phyloP scores from a whole-genome alignment of 2,113 vertebrate genomes.

The Pan troglodytes region DNA sequence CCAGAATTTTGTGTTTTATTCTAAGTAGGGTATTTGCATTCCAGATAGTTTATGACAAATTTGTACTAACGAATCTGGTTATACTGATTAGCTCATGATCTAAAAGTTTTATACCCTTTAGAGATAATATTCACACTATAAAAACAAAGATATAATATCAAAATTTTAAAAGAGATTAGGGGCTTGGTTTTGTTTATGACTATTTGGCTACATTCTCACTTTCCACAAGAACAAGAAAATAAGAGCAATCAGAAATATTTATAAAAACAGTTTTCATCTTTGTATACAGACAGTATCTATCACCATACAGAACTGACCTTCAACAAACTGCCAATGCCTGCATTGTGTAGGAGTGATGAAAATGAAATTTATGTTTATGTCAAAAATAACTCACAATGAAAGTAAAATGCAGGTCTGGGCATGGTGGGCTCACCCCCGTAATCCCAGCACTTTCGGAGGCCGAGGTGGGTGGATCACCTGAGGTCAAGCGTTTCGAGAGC shows the following conservation, averaged over 20 bases:
- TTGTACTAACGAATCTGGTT: neutral
- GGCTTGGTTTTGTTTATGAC: constrained; percentile 23
- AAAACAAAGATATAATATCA: neutral
- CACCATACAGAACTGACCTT: neutral
- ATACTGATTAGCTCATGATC: neutral
- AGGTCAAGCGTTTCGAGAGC: too few relatives aligned
- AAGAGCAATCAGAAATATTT: neutral
- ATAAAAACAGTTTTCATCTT: constrained; percentile 36
- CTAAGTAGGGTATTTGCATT: neutral
- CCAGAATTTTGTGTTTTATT: constrained; percentile 35
- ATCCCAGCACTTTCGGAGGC: too few relatives aligned
- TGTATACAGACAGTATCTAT: neutral
- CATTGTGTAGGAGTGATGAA: neutral
- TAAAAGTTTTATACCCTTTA: neutral
- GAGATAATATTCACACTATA: neutral
- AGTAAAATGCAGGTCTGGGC: constrained; percentile 3
- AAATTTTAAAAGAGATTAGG: neutral
- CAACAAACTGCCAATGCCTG: neutral
- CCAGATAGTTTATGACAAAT: constrained; percentile 11
- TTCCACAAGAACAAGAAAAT: constrained; percentile 31
- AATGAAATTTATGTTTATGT: constrained; percentile 31
- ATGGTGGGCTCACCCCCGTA: too few relatives aligned
- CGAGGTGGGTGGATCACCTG: too few relatives aligned
- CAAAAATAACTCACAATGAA: constrained; percentile 35
- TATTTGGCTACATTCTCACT: constrained; percentile 1